A percentile compares a stretch with the other conserved stretches of the same genome.
Conservation (phyloP, 2,113 vertebrate genomes). For the Corythoichthys intestinalis region DNA sequence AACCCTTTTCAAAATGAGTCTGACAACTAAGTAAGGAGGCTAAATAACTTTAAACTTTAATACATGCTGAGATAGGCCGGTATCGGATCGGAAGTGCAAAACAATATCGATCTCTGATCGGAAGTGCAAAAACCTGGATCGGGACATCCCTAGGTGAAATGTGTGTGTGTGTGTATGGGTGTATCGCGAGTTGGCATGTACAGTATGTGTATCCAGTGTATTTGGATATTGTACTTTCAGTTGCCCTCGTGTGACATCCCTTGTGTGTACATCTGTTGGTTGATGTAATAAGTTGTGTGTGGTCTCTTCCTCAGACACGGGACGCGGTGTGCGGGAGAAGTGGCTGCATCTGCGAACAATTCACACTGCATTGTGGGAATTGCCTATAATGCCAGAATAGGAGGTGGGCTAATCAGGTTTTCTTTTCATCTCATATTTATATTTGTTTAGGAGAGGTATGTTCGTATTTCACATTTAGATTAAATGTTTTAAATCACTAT, state of each 20-base stretch:
- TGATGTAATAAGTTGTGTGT: slow-evolving; percentile 20
- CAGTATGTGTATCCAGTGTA: slow-evolving; percentile 8
- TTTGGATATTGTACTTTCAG: slow-evolving; percentile 13
- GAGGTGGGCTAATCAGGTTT: slow-evolving; percentile 75
- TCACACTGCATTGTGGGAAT: slow-evolving; percentile 97
- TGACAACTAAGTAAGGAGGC: too few species aligned
- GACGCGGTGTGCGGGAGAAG: slow-evolving; percentile 96
- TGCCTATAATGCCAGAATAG: slow-evolving; percentile 95
- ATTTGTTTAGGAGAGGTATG: slow-evolving; percentile 5
- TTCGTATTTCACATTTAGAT: neutral
- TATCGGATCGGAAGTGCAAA: too few species aligned
- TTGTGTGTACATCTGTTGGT: slow-evolving; percentile 11
- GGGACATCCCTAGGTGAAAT: too few species aligned
- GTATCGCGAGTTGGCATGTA: neutral
- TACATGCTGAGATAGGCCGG: too few species aligned
- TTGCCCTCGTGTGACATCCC: slow-evolving; percentile 8
- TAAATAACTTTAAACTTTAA: too few species aligned
- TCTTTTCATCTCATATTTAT: neutral
- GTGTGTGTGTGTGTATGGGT: slow-evolving; percentile 17
- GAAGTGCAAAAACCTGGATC: too few species aligned
- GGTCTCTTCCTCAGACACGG: slow-evolving; percentile 81
- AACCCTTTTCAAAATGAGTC: too few species aligned
- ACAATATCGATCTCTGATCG: too few species aligned
- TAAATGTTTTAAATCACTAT: neutral
- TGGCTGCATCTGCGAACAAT: slow-evolving; percentile 96